Evolutionary conservation across 2,113 vertebrate genomes (phyloP).

Genomic region (Turnix velox): DNA sequence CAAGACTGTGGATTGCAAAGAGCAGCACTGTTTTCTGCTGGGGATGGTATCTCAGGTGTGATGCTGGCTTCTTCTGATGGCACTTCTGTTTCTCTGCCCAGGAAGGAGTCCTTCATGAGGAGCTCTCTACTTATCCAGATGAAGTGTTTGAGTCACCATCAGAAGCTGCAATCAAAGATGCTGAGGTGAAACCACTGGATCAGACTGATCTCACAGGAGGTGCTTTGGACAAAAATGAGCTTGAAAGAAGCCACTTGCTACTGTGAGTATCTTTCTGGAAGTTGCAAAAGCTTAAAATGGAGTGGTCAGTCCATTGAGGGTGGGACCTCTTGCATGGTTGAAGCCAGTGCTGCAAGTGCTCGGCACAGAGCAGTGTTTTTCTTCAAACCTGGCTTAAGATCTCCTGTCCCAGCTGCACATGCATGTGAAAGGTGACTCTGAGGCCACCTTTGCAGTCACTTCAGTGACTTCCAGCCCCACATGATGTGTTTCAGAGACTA

Average conservation of each 20-base stretch:
- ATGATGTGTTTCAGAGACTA: not conserved
- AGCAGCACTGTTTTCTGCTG: not conserved
- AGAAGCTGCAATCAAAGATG: conserved; percentile 86
- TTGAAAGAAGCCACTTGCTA: conserved; percentile 93
- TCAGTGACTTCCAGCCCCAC: not conserved
- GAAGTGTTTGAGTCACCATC: conserved; percentile 94
- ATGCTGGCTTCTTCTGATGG: not conserved
- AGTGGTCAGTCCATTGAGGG: not conserved
- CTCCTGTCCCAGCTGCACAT: not conserved
- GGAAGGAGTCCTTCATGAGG: conserved; percentile 91
- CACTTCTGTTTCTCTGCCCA: conserved; percentile 61
- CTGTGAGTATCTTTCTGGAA: conserved; percentile 79
- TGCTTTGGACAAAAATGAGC: conserved; percentile 88
- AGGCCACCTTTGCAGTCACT: not conserved
- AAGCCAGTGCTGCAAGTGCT: not conserved
- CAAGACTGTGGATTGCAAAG: not conserved
- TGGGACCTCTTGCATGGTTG: not conserved
- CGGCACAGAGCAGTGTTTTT: not conserved
- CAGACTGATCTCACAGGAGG: conserved; percentile 88
- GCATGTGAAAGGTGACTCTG: not conserved
- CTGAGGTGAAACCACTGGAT: conserved; percentile 77
- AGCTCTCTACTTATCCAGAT: conserved; percentile 89
- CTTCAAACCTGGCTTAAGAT: not conserved
- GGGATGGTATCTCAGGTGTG: not conserved
- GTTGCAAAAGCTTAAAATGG: not conserved